Base-by-base conservation (phyloP, 92 coral and sea anemone species). In the Paramuricea clavata region DNA sequence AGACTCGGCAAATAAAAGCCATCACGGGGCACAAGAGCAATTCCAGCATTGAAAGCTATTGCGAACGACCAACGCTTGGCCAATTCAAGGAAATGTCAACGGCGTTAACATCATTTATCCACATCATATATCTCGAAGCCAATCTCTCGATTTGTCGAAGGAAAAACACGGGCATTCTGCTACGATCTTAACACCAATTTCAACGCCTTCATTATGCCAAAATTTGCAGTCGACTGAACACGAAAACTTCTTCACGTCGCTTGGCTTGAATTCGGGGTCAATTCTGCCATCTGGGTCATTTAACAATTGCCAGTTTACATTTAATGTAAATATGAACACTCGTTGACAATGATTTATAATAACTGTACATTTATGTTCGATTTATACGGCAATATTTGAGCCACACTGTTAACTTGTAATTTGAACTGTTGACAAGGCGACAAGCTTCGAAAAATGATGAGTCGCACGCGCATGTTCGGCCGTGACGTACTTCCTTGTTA, bases 11-110 rank as follows among this genome's bases (percentile, higher is more conserved):
- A 69, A 91, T 91, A 28, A 88, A 88, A 34, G 87, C 94, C 3
- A 34, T 91, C 2, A 91, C 90, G 11, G 92, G 94, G 26, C 92
- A 88, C 85, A 76, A 49, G 80, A 82, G 83, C 17, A 83, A 87
- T 60, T 56, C 89, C 28, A 82, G 86, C 68, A 87, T 87, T 11
- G 92, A 91, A 49, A 83, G 84, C 64, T 91, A 91, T 86, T 77
- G 90, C 30, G 69, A 84, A 47, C 77, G 92, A 21, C 90, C 92
- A 36, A 83, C 93, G 6, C 80, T 82, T 26, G 34, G 67, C 34
- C 88, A 86, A 49, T 86, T 87, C 76, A 81, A 81, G 52, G 42
- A 87, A 56, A 90, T 90, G 90, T 86, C 93, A 36, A 69, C 79
- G 31, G 86, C 82, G 23, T 85, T 86, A 19, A 43, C 86, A 6